phyloP scores from a whole-genome alignment of 2,888 invertebrate species.

The Meandrusa payeni region DNA sequence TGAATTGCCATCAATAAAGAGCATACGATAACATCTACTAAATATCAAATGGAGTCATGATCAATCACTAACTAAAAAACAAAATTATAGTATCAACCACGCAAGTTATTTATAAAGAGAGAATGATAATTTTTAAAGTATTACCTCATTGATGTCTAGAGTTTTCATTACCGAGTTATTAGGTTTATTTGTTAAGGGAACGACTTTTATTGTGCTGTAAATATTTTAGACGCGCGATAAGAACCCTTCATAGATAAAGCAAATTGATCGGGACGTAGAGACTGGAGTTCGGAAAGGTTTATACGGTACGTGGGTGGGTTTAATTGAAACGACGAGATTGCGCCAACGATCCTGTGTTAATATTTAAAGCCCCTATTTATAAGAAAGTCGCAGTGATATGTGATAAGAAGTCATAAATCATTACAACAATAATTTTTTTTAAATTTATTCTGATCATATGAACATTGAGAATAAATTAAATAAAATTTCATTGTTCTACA shows the following conservation, averaged over 20 bases:
- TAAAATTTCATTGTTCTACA: too few species aligned
- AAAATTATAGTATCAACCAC: too few species aligned
- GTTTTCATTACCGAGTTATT: conserved; percentile 64
- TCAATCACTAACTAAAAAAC: too few species aligned
- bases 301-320: conserved; percentile 62
- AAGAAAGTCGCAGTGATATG: conserved; percentile 47
- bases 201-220: conserved; percentile 75
- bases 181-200: conserved; percentile 66
- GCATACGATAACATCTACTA: too few species aligned
- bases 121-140: conserved; percentile 19
- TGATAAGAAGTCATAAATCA: conserved; percentile 22
- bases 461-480: too few species aligned
- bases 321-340: conserved; percentile 70
- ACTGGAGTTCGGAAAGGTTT: conserved; percentile 42
- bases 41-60: too few species aligned
- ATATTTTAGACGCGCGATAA: conserved; percentile 75
- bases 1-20: too few species aligned
- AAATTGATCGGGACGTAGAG: conserved; percentile 61
- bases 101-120: background rate
- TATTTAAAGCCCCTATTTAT: conserved; percentile 57
- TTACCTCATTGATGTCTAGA: conserved; percentile 35
- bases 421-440: conserved; percentile 5
- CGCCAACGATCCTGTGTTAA: conserved; percentile 61
- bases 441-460: too few species aligned
- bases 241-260: conserved; percentile 65